These are phyloP conservation scores for Cyclophora punctaria DNA, from an alignment of 2,888 invertebrate genomes.

Conservation along the genomic window DNA sequence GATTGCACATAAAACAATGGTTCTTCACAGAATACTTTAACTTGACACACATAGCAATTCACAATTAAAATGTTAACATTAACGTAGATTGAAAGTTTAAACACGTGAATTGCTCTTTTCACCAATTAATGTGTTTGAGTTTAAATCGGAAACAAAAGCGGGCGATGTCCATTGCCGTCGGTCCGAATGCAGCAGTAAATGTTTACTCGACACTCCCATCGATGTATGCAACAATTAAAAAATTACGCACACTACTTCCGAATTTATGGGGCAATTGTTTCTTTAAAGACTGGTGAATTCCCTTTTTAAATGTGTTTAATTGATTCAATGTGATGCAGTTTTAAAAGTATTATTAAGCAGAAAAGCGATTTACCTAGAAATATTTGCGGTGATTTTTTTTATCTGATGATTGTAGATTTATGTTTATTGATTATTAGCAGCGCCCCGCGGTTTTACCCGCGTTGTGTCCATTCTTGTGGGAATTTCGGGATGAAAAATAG, in stretches of 20 bases:
- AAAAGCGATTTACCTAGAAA: too few relatives aligned
- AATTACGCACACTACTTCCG: constrained; percentile 61
- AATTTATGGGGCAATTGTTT: constrained; percentile 2
- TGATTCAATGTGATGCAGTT: too few relatives aligned
- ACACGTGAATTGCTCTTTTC: constrained; percentile 62
- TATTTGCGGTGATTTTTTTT: too few relatives aligned
- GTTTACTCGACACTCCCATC: constrained; percentile 62
- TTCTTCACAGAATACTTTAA: constrained; percentile 13
- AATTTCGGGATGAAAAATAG: too few relatives aligned
- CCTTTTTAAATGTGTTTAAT: too few relatives aligned
- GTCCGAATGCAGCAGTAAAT: constrained; percentile 57
- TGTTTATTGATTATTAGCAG: too few relatives aligned
- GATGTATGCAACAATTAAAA: constrained; percentile 68
- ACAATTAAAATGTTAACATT: constrained; percentile 62
- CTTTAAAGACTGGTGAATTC: too few relatives aligned
- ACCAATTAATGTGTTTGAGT: constrained; percentile 62
- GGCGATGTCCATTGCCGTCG: constrained; percentile 36
- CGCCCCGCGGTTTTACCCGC: too few relatives aligned
- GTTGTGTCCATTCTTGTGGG: too few relatives aligned
- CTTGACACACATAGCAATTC: constrained; percentile 15
- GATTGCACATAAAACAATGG: constrained; percentile 28
- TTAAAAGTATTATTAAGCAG: too few relatives aligned
- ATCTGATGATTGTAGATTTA: too few relatives aligned
- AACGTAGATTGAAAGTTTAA: constrained; percentile 53
- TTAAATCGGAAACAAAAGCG: constrained; percentile 59